These are phyloP conservation scores for Psilanteris sp. DNA, from an alignment of 1,140 invertebrate genomes.

Conservation along the genomic window DNA sequence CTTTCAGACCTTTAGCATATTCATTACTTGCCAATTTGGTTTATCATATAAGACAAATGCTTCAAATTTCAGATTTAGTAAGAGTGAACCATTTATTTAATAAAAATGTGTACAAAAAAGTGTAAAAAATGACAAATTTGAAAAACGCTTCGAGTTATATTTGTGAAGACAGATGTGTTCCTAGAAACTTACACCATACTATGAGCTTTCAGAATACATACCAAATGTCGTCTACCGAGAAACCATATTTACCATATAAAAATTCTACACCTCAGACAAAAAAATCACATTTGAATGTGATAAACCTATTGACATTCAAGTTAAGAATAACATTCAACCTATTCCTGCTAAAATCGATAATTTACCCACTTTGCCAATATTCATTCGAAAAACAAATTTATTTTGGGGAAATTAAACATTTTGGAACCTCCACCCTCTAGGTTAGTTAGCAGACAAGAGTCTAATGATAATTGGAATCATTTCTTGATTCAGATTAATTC, in stretches of 20 bases:
- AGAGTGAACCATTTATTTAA: slow-evolving; percentile 96
- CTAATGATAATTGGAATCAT: slow-evolving; percentile 75
- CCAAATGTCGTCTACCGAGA: not conserved
- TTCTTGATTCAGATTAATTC: slow-evolving; percentile 76
- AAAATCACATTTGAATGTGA: slow-evolving; percentile 39
- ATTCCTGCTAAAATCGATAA: slow-evolving; percentile 69
- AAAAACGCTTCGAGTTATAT: slow-evolving; percentile 58
- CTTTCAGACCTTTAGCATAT: slow-evolving; percentile 94
- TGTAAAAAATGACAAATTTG: too few species aligned
- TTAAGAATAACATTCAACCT: slow-evolving; percentile 42
- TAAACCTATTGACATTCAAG: slow-evolving; percentile 71
- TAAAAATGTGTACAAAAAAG: slow-evolving; percentile 98
- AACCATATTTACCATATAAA: not conserved
- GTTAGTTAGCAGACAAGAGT: slow-evolving; percentile 74
- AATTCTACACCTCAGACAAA: slow-evolving; percentile 16
- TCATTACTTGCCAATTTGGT: slow-evolving; percentile 98
- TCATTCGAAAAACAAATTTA: slow-evolving; percentile 49
- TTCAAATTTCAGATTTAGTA: slow-evolving; percentile 91
- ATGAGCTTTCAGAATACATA: slow-evolving; percentile 64
- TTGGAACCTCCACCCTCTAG: slow-evolving; percentile 75
- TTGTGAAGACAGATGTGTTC: slow-evolving; percentile 41
- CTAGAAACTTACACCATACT: slow-evolving; percentile 61
- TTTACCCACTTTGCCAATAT: slow-evolving; percentile 71
- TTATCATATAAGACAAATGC: slow-evolving; percentile 94
- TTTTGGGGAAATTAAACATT: slow-evolving; percentile 70